Conservation (phyloP, 2,113 vertebrate species). For the Lamprologus ornatipinnis region DNA sequence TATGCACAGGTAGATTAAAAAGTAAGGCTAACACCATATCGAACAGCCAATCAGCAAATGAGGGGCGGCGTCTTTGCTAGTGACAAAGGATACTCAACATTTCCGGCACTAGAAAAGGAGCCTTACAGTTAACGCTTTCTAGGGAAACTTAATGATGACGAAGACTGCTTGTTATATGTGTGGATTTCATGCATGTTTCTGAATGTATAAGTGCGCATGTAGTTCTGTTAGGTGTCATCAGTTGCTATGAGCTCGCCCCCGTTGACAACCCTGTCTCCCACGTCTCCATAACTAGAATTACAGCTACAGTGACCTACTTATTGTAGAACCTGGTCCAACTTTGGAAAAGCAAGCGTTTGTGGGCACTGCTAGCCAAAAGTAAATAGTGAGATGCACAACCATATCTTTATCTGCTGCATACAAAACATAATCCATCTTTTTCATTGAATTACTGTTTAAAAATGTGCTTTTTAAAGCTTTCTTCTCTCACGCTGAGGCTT, state of each 20-base stretch:
- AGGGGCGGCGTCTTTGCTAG: neutral
- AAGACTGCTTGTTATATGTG: neutral
- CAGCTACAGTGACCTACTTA: constrained; percentile 38
- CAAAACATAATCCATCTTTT: neutral
- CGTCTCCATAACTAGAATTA: constrained; percentile 14
- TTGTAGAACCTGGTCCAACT: constrained; percentile 7
- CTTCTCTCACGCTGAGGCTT: neutral
- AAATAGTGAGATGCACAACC: neutral
- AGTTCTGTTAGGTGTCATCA: neutral
- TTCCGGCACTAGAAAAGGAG: neutral
- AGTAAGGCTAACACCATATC: neutral
- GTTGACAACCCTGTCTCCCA: neutral
- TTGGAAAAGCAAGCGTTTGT: constrained; percentile 10
- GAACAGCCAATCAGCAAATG: neutral
- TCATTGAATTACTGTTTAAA: neutral
- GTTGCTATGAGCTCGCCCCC: neutral
- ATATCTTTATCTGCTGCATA: neutral
- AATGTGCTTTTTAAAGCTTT: neutral
- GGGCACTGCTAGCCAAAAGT: neutral
- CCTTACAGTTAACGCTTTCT: neutral
- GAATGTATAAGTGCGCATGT: neutral
- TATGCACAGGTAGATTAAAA: neutral
- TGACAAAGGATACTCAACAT: neutral
- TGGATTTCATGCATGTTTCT: neutral
- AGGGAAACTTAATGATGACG: neutral